Evolutionary conservation across 2,113 vertebrate species (phyloP).

Genomic region (Atractosteus spatula): DNA sequence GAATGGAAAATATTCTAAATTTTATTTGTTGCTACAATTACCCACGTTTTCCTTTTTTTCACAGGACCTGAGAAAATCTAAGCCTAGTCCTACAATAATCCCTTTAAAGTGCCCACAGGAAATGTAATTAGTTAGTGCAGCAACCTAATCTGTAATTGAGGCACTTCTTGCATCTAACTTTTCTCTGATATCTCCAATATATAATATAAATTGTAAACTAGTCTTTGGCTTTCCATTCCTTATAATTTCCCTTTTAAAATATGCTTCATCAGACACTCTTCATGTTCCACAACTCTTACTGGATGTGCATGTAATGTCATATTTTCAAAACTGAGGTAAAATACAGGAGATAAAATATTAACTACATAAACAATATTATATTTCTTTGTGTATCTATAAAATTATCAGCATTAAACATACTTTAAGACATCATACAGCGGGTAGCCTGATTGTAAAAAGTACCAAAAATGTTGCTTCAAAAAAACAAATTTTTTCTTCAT

Average conservation of each 20-base stretch:
- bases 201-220: not conserved
- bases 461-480: no score
- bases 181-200: not conserved
- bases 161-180: not conserved
- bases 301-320: not conserved
- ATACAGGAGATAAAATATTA: constrained; percentile 12
- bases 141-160: not conserved
- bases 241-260: not conserved
- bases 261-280: not conserved
- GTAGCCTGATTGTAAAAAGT: no score
- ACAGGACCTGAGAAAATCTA: constrained; percentile 23
- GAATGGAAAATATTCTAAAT: no score
- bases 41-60: constrained; percentile 9
- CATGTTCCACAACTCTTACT: not conserved
- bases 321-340: constrained; percentile 3
- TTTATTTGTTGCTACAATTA: not conserved
- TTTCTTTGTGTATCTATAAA: not conserved
- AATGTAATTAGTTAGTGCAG: not conserved
- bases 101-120: not conserved
- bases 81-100: not conserved
- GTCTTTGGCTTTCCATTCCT: not conserved
- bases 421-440: no score
- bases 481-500: no score
- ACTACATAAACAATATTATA: constrained; percentile 5
- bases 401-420: not conserved